phyloP scores from a whole-genome alignment of 2,113 vertebrate species.

The Sturnus vulgaris region DNA sequence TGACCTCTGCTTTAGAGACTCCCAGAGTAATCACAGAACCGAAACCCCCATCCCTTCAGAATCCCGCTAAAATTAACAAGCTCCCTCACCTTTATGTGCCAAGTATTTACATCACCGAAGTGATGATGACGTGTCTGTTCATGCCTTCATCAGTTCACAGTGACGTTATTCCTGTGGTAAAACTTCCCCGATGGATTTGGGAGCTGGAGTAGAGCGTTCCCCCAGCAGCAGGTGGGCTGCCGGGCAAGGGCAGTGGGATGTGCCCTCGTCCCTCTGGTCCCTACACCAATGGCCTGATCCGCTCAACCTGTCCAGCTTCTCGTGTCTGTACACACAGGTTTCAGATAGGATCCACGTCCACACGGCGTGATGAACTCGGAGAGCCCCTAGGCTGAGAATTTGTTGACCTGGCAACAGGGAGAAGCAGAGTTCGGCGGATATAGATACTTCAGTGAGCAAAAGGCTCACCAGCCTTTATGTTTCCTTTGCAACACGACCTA shows the following conservation, averaged over 20 bases:
- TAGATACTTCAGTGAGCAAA: not conserved
- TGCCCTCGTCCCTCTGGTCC: not conserved
- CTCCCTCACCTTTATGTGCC: not conserved
- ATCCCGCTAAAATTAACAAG: not conserved
- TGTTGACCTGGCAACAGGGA: not conserved
- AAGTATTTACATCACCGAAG: not conserved
- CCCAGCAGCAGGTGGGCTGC: not conserved
- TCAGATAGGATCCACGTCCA: not conserved
- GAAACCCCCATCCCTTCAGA: not conserved
- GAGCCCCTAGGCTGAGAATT: not conserved
- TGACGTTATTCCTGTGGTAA: not conserved
- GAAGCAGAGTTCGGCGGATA: not conserved
- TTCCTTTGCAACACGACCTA: constrained; percentile 26
- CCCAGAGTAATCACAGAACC: not conserved
- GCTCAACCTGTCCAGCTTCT: not conserved
- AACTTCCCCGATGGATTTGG: not conserved
- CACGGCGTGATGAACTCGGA: rapidly evolving
- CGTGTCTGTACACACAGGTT: not conserved
- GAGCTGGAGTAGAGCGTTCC: not conserved
- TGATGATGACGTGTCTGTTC: not conserved
- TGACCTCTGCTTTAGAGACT: not conserved
- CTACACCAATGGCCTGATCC: not conserved
- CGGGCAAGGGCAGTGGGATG: rapidly evolving
- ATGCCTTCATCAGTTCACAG: not conserved
- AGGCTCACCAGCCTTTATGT: not conserved